Evolutionary conservation across 2,888 invertebrate species (phyloP).

Genomic region (Amiota communis): DNA sequence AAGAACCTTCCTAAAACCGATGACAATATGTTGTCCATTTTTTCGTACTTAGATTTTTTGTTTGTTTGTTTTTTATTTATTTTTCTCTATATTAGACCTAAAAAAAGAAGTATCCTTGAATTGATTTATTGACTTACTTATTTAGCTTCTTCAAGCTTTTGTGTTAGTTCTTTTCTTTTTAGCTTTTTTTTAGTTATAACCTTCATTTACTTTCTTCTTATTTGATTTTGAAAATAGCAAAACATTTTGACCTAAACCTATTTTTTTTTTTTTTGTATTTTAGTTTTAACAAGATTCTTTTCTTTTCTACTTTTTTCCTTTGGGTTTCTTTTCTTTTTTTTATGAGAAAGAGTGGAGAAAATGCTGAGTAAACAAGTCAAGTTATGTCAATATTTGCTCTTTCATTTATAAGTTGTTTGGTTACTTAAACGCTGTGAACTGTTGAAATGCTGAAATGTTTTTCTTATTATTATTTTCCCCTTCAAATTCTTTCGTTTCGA

Average conservation of each 20-base stretch:
- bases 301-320: conserved; percentile 47
- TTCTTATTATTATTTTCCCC: background rate
- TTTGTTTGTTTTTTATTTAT: conserved; percentile 14
- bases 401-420: conserved; percentile 58
- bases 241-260: conserved; percentile 30
- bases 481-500: no score
- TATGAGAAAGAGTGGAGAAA: background rate
- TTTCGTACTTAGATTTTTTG: background rate
- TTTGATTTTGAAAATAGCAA: conserved; percentile 18
- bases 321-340: background rate
- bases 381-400: conserved; percentile 59
- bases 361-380: conserved; percentile 47
- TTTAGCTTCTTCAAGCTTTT: conserved; percentile 45
- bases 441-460: background rate
- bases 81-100: conserved; percentile 41
- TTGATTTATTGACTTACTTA: conserved; percentile 67
- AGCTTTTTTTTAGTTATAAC: conserved; percentile 27
- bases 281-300: conserved; percentile 18
- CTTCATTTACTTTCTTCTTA: background rate
- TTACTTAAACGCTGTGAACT: background rate
- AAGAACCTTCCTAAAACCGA: no score
- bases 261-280: conserved; percentile 30
- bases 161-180: conserved; percentile 36
- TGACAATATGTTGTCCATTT: background rate
- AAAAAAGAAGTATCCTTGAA: conserved; percentile 45